Evolutionary conservation across 1,140 invertebrate genomes (phyloP).

Genomic region (Rhyacophila brunnea): DNA sequence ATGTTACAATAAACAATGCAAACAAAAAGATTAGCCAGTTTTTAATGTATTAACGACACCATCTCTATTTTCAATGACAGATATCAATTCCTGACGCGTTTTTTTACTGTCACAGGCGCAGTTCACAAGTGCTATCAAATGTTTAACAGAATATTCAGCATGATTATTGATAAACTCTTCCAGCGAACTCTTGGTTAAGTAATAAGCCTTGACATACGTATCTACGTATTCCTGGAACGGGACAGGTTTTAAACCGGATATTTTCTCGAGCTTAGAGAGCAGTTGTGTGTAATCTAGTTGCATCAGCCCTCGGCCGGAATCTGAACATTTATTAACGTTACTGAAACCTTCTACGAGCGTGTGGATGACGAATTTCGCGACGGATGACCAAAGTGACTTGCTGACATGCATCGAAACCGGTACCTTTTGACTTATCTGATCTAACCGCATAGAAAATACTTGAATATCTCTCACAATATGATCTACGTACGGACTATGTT

Average conservation of each 20-base stretch:
- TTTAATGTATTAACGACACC: not conserved
- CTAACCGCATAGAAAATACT: conserved; percentile 73
- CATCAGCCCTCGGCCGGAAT: conserved; percentile 94
- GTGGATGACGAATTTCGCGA: conserved; percentile 79
- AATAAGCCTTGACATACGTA: conserved; percentile 94
- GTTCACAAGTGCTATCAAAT: conserved; percentile 79
- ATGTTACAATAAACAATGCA: no score
- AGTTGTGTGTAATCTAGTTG: conserved; percentile 97
- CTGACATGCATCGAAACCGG: conserved; percentile 70
- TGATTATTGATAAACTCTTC: conserved; percentile 88
- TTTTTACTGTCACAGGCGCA: conserved; percentile 89
- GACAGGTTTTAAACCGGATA: conserved; percentile 78
- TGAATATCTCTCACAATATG: conserved; percentile 74
- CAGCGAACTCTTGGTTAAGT: conserved; percentile 82
- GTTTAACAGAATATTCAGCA: conserved; percentile 86
- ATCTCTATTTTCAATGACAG: conserved; percentile 63
- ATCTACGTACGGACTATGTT: conserved; percentile 90
- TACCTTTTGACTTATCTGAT: conserved; percentile 65
- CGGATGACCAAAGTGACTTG: conserved; percentile 80
- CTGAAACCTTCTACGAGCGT: conserved; percentile 93
- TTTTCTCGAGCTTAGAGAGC: conserved; percentile 84
- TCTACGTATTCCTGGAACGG: conserved; percentile 91
- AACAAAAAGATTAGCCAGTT: no score
- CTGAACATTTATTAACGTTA: conserved; percentile 90
- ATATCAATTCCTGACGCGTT: conserved; percentile 72